These are phyloP conservation scores for Lepidocolaptes lacrymiger DNA, from an alignment of 2,797 vertebrate genomes.

Conservation along the genomic window DNA sequence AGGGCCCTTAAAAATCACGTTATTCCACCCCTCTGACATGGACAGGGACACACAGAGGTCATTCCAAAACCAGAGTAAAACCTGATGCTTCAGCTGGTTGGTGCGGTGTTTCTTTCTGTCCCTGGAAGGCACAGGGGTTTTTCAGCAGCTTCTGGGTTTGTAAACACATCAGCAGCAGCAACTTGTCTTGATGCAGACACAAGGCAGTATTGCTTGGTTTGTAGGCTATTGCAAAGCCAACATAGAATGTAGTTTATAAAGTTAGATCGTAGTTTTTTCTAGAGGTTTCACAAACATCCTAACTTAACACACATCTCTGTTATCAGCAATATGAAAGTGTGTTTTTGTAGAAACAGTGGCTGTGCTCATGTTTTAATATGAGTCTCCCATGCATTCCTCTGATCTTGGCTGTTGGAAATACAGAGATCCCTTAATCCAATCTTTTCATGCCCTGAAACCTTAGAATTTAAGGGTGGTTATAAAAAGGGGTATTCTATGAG, in stretches of 20 bases:
- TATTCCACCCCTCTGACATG: too few species aligned
- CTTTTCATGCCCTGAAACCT: conserved; percentile 47
- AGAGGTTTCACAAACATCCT: not conserved
- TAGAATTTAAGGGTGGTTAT: conserved; percentile 29
- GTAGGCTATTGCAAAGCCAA: too few species aligned
- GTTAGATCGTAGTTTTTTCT: not conserved
- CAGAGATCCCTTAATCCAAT: conserved; percentile 32
- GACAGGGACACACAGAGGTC: not conserved
- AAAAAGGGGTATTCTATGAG: not conserved
- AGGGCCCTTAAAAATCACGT: too few species aligned
- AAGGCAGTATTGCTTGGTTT: too few species aligned
- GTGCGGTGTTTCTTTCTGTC: not conserved
- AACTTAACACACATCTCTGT: not conserved
- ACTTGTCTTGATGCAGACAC: not conserved
- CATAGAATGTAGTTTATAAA: too few species aligned
- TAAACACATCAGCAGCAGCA: not conserved
- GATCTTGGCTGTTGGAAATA: conserved; percentile 9
- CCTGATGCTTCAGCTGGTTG: not conserved
- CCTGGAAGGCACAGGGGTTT: not conserved
- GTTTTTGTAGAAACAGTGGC: conserved; percentile 11
- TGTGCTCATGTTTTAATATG: not conserved
- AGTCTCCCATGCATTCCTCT: not conserved
- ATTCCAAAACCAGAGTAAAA: not conserved
- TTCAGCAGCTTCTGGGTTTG: not conserved
- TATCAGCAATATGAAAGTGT: not conserved